phyloP scores from a whole-genome alignment of 1,140 invertebrate species.

The Calephelis nemesis region DNA sequence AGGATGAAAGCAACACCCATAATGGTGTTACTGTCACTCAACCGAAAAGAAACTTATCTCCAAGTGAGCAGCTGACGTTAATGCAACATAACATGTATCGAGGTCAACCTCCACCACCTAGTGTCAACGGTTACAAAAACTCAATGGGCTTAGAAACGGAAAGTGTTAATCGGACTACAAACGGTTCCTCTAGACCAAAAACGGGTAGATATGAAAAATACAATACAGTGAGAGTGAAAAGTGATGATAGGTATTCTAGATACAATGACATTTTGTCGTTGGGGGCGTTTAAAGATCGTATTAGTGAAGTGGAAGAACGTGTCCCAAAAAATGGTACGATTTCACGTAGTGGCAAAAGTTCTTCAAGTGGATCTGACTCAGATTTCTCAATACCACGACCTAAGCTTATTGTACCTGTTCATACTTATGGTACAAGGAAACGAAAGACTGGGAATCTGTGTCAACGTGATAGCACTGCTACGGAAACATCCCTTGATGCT shows the following conservation, averaged over 20 bases:
- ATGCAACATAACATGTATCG: constrained; percentile 73
- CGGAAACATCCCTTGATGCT: constrained; percentile 65
- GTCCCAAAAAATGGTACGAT: constrained; percentile 69
- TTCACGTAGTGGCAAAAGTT: constrained; percentile 69
- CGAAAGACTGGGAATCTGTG: constrained; percentile 87
- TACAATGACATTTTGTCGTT: constrained; percentile 67
- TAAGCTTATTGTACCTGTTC: constrained; percentile 91
- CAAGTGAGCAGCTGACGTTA: constrained; percentile 71
- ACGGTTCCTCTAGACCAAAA: constrained; percentile 65
- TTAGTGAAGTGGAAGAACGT: constrained; percentile 61
- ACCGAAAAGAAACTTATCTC: constrained; percentile 76
- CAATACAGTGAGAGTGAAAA: constrained; percentile 77
- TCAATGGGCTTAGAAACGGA: constrained; percentile 56
- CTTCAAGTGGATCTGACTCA: constrained; percentile 76
- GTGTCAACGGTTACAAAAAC: constrained; percentile 51
- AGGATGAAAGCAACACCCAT: constrained; percentile 45
- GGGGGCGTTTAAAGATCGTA: constrained; percentile 48
- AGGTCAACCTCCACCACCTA: constrained; percentile 47
- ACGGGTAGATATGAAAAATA: constrained; percentile 71
- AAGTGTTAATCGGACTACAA: constrained; percentile 74
- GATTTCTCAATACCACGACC: constrained; percentile 91
- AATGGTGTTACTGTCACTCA: constrained; percentile 75
- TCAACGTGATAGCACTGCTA: constrained; percentile 70
- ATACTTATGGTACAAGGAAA: constrained; percentile 89
- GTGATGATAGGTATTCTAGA: constrained; percentile 71